These are phyloP conservation scores for Alligator mississippiensis DNA, from an alignment of 2,113 vertebrate genomes.

Conservation along the genomic window DNA sequence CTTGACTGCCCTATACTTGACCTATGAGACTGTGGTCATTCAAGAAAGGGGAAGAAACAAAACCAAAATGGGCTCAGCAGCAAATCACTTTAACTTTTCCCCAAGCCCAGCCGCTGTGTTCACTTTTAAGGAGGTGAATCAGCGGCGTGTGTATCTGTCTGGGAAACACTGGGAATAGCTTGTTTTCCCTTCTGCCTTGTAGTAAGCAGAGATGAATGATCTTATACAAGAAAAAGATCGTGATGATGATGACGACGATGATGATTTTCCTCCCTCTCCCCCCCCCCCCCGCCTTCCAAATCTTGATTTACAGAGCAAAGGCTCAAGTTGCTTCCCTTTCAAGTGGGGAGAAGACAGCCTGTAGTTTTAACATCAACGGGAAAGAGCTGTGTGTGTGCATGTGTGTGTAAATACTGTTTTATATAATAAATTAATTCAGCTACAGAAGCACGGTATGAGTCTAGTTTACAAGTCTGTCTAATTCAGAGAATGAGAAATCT, in stretches of 20 bases:
- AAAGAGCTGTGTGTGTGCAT: not conserved
- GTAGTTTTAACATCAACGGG: slow-evolving; percentile 14
- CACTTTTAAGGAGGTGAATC: not conserved
- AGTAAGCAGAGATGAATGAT: not conserved
- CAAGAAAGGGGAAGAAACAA: slow-evolving; percentile 41
- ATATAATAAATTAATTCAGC: not conserved
- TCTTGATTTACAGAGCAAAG: slow-evolving; percentile 10
- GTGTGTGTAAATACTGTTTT: not conserved
- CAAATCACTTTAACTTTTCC: slow-evolving; percentile 25
- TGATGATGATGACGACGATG: not conserved
- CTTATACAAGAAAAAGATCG: not conserved
- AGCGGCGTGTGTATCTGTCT: not conserved
- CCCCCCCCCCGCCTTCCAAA: not conserved
- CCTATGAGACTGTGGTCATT: not conserved
- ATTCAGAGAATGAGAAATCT: slow-evolving; percentile 50
- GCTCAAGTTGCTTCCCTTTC: slow-evolving; percentile 43
- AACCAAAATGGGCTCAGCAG: not conserved
- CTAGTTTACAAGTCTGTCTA: slow-evolving; percentile 45
- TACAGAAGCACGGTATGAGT: not conserved
- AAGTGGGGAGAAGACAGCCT: slow-evolving; percentile 7
- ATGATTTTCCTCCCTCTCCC: slow-evolving; percentile 33
- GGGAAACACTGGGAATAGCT: slow-evolving; percentile 10
- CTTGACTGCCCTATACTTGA: not conserved
- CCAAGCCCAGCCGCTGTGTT: not conserved
- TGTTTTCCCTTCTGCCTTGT: not conserved